These are phyloP conservation scores for Dasysyrphus tricinctus DNA, from an alignment of 2,888 invertebrate species.

Conservation along the genomic window DNA sequence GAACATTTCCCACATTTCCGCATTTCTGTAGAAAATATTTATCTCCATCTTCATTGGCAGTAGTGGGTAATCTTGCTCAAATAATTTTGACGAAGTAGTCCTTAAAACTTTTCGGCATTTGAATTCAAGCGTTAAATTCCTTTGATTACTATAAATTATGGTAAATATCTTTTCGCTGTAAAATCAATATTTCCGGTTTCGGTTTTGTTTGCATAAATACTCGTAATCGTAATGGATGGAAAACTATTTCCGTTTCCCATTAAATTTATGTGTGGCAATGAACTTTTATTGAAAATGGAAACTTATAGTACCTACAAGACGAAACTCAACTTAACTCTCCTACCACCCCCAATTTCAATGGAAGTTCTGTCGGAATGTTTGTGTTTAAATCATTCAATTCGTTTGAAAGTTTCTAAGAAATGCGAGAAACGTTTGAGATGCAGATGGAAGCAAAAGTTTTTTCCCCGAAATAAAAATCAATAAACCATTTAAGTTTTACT, in stretches of 20 bases:
- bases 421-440: not conserved
- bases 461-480: not conserved
- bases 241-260: not conserved
- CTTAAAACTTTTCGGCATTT: not conserved
- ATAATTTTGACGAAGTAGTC: not conserved
- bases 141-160: not conserved
- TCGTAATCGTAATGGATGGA: not conserved
- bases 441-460: not conserved
- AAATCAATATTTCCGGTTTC: not conserved
- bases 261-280: slow-evolving; percentile 7
- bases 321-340: not conserved
- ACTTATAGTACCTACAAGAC: not conserved
- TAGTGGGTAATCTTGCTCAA: not conserved
- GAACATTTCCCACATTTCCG: not conserved
- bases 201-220: not conserved
- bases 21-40: not conserved
- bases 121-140: not conserved
- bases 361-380: not conserved
- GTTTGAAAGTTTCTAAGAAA: not conserved
- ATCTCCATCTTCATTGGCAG: not conserved
- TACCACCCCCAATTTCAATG: not conserved
- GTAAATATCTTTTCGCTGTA: not conserved
- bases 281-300: not conserved
- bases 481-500: not conserved
- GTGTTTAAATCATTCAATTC: not conserved